A percentile compares a stretch with the other conserved stretches of the same genome.
These are phyloP conservation scores for Oceanodroma leucorhoa DNA, from an alignment of 2,797 vertebrate genomes.

Conservation along the genomic window DNA sequence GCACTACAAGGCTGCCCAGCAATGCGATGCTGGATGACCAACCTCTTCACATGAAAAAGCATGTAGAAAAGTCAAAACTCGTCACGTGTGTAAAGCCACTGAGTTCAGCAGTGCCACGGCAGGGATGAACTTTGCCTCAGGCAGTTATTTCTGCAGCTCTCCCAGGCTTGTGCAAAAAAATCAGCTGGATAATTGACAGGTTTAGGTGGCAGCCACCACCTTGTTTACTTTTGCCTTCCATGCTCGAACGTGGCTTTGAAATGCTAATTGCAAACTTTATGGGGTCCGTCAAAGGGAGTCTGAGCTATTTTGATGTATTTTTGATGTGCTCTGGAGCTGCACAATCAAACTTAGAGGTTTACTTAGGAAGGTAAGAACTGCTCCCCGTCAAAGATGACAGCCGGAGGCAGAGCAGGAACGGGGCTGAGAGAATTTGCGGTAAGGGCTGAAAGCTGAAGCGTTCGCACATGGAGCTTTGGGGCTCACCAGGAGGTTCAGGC, in stretches of 20 bases:
- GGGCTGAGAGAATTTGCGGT: not conserved
- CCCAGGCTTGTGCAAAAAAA: not conserved
- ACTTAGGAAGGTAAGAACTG: not conserved
- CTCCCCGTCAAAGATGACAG: not conserved
- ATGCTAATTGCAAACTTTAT: constrained; percentile 51
- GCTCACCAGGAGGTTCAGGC: not conserved
- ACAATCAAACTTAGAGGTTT: not conserved
- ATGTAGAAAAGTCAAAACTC: not conserved
- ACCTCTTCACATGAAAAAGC: not conserved
- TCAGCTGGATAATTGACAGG: constrained; percentile 11
- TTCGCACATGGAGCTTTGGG: not conserved
- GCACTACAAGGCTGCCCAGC: fast-evolving
- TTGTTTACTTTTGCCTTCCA: constrained; percentile 37
- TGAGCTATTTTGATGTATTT: constrained; percentile 62
- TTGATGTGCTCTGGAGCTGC: constrained; percentile 26
- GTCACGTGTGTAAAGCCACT: fast-evolving
- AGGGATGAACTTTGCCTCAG: not conserved
- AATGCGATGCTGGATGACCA: fast-evolving
- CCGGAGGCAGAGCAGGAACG: not conserved
- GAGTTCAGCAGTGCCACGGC: not conserved
- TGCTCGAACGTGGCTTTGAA: constrained; percentile 38
- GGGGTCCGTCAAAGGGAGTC: constrained; percentile 15
- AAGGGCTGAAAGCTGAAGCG: not conserved
- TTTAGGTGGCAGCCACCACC: not conserved
- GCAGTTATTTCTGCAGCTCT: not conserved